These are phyloP conservation scores for Drosophila macrothrix DNA, from an alignment of 2,888 invertebrate species.

Conservation along the genomic window DNA sequence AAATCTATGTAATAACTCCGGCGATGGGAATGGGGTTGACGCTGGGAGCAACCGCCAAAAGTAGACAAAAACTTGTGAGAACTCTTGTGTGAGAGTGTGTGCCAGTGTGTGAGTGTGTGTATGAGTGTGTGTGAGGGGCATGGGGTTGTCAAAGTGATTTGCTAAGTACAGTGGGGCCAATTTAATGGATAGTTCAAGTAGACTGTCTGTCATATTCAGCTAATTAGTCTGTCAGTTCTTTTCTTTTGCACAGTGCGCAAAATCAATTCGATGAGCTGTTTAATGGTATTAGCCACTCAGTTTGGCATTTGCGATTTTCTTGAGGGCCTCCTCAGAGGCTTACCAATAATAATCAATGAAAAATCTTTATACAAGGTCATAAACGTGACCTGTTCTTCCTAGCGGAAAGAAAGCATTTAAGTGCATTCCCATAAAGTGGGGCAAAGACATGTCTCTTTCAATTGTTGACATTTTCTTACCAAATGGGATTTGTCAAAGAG, in stretches of 20 bases:
- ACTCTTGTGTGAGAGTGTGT: constrained; percentile 7
- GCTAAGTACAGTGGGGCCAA: constrained; percentile 37
- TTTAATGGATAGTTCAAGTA: neutral
- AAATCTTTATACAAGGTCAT: neutral
- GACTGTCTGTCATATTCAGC: neutral
- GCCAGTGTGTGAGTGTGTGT: neutral
- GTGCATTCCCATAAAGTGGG: neutral
- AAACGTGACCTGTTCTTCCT: neutral
- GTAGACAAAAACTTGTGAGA: constrained; percentile 54
- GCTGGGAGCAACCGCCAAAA: constrained; percentile 37
- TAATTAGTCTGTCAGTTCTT: neutral
- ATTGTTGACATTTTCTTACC: neutral
- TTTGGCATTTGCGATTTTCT: neutral
- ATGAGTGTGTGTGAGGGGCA: constrained; percentile 4
- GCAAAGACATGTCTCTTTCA: neutral
- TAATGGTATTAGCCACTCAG: neutral
- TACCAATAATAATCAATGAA: neutral
- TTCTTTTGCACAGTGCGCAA: neutral
- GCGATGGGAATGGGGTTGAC: constrained; percentile 24
- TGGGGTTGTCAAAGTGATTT: constrained; percentile 32
- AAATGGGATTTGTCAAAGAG: neutral
- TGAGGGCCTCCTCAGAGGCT: neutral
- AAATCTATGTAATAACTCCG: constrained; percentile 73
- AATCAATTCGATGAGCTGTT: neutral
- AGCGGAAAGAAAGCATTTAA: neutral